phyloP scores from a whole-genome alignment of 2,797 vertebrate genomes.

The Hoplostethus atlanticus region DNA sequence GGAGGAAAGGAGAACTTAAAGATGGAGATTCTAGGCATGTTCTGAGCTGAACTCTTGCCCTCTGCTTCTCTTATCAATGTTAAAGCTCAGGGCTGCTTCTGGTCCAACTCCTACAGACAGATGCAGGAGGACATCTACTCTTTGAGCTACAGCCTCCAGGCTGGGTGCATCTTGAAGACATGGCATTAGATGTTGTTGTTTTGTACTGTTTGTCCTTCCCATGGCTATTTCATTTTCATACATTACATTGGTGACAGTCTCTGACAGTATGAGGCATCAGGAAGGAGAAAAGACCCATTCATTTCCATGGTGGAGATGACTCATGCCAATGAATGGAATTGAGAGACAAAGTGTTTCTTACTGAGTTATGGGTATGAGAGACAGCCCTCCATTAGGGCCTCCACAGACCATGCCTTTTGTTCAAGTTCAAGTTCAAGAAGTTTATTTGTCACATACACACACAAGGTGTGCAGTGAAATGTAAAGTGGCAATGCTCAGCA shows the following conservation, averaged over 20 bases:
- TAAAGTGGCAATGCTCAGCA: too few species aligned
- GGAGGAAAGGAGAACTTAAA: constrained; percentile 17
- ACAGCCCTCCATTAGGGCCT: constrained; percentile 29
- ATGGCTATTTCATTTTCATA: constrained; percentile 27
- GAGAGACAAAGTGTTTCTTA: constrained; percentile 35
- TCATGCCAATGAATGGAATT: constrained; percentile 28
- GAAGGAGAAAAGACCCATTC: constrained; percentile 18
- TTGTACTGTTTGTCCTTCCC: constrained; percentile 13
- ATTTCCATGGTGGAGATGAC: constrained; percentile 12
- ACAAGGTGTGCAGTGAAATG: too few species aligned
- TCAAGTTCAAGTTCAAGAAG: too few species aligned
- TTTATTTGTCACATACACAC: too few species aligned
- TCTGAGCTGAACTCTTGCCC: constrained; percentile 43
- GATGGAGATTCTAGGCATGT: constrained; percentile 25
- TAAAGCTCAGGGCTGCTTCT: constrained; percentile 7
- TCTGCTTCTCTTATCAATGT: constrained; percentile 15
- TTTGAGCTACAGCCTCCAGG: background rate
- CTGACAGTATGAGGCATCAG: constrained; percentile 28
- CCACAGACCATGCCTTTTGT: background rate
- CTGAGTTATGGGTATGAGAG: constrained; percentile 25
- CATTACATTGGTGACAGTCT: constrained; percentile 27
- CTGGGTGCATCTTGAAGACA: constrained; percentile 11
- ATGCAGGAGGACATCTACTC: constrained; percentile 6
- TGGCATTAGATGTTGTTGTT: constrained; percentile 1
- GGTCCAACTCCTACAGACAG: background rate